These are phyloP conservation scores for Sebastiscus albofasciatus DNA, from an alignment of 2,797 vertebrate species.

Conservation along the genomic window DNA sequence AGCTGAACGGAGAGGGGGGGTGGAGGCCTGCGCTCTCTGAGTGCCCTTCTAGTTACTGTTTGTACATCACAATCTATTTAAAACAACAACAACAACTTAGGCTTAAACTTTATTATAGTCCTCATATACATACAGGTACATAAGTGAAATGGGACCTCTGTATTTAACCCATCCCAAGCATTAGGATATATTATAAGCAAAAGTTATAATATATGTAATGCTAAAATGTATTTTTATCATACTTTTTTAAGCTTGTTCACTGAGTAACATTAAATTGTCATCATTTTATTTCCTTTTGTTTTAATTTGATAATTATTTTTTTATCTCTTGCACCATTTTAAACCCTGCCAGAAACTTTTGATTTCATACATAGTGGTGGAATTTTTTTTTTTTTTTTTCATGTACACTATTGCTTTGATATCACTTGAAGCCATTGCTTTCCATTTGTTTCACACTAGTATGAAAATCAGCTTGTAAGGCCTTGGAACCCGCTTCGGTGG, in stretches of 20 bases:
- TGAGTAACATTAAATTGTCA: too few relatives aligned
- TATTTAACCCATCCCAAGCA: neutral
- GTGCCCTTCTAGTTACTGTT: too few relatives aligned
- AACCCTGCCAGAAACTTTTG: neutral
- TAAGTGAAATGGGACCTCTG: neutral
- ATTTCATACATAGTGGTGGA: neutral
- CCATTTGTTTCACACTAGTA: constrained; percentile 1
- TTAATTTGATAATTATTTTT: neutral
- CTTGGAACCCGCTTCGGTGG: neutral
- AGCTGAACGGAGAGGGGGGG: too few relatives aligned
- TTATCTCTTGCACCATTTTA: neutral
- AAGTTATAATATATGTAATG: neutral
- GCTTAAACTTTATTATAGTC: too few relatives aligned
- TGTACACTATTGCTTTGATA: neutral
- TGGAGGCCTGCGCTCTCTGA: too few relatives aligned
- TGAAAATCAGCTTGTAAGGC: constrained; percentile 18
- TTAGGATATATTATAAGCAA: neutral
- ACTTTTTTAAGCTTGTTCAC: too few relatives aligned
- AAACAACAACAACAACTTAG: too few relatives aligned
- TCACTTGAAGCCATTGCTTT: neutral
- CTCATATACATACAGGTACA: neutral
- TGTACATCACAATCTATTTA: too few relatives aligned
- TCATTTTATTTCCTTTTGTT: neutral
- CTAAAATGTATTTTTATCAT: neutral
- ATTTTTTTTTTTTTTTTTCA: neutral